Evolutionary conservation across 2,888 invertebrate genomes (phyloP), one percentile per base, ranked within the genome.

Genomic region (Uloborus plumipes): DNA sequence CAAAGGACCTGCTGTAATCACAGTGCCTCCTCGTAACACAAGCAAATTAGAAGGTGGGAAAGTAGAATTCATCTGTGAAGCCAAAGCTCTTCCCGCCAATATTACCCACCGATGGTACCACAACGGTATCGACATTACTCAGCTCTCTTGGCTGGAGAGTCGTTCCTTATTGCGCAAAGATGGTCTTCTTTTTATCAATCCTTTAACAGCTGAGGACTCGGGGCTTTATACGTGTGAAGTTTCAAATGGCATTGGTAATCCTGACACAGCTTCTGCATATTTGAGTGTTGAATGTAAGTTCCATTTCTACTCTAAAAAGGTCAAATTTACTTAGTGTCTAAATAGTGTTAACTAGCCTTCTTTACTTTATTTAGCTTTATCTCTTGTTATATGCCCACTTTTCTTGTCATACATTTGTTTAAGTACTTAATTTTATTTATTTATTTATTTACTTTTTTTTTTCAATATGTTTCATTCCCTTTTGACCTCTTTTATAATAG

Each of bases 221-320:
- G 98, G 98, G 58, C 95, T 95, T 90, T 98, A 97, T 90, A 92
- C 95, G 84, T 98, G 98, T 90, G 96, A 97, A 89, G 97, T 98
- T 86, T 96, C 95, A 89, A 98, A 98, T 89, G 98, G 98, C 85
- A 97, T 98, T 87, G 98, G 98, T 49, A 95, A 95, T 88, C 96
- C 97, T 69, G 97, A 97, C 90, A 95, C 95, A 88, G 97, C 97
- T 86, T 94, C 95, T 86, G 98, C 97, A 87, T 97, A 95, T 91
- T 92, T 98, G 86, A 97, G 97, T 91, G 96, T 98, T 87, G 97
- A 98, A 93, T 98, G 98, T 98, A 89, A 94, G 94, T 91, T 61
- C 39, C 9, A 39, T 39, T 39, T 7, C 39, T 6, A 39, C 9
- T 11, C 1, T 39, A 9, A 9, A 9, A 4, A 39, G 3, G 7